Evolutionary conservation across 1,140 invertebrate genomes (phyloP).

Genomic region (Cephus cinctus): DNA sequence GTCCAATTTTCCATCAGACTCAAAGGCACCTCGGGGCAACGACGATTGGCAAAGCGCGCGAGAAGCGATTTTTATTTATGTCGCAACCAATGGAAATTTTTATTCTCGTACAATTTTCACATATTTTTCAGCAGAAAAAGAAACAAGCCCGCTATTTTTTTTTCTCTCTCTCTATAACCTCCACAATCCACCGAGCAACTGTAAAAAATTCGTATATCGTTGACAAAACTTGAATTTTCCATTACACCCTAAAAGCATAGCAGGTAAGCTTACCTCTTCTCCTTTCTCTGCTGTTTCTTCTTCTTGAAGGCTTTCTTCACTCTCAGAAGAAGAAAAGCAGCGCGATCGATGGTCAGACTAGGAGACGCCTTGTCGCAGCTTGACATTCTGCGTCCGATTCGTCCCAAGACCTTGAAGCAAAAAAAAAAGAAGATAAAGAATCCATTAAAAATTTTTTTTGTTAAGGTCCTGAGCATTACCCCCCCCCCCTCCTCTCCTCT

Average conservation of each 20-base stretch:
- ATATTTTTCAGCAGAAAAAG: neutral
- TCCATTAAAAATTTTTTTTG: no score
- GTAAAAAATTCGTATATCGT: slow-evolving; percentile 19
- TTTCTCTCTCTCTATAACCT: no score
- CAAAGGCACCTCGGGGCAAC: no score
- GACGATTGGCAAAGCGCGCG: no score
- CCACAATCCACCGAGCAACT: slow-evolving; percentile 21
- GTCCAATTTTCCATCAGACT: no score
- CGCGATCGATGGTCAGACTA: slow-evolving; percentile 76
- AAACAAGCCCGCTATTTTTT: no score
- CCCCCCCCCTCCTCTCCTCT: no score
- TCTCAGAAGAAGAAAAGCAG: slow-evolving; percentile 81
- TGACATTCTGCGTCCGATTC: slow-evolving; percentile 47
- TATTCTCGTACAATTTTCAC: slow-evolving; percentile 14
- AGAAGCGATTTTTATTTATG: no score
- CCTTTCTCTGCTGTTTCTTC: slow-evolving; percentile 81
- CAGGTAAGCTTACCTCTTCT: slow-evolving; percentile 63
- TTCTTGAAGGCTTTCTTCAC: slow-evolving; percentile 89
- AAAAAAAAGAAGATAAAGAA: no score
- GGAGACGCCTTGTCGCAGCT: slow-evolving; percentile 51
- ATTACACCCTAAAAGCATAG: no score
- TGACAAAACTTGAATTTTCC: neutral
- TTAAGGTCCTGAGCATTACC: no score
- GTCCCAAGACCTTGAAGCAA: slow-evolving; percentile 34
- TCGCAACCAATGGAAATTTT: neutral